Percentiles rank a stretch among this genome's conserved stretches.
These are phyloP conservation scores for Vanessa cardui DNA, from an alignment of 2,888 invertebrate genomes.

Conservation along the genomic window DNA sequence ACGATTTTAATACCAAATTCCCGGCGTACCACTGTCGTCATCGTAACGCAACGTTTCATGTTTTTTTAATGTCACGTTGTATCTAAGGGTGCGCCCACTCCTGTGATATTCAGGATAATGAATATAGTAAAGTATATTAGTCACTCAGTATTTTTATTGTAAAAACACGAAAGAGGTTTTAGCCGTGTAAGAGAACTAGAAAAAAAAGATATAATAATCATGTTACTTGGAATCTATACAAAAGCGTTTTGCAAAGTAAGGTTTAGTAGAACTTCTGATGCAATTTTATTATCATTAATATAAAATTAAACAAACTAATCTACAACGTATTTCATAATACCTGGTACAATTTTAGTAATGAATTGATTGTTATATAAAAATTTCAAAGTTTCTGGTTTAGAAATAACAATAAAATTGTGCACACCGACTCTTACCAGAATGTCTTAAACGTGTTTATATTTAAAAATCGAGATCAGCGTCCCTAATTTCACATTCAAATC, in stretches of 20 bases:
- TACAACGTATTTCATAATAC: no score
- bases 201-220: no score
- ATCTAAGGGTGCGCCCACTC: slow-evolving; percentile 42
- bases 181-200: no score
- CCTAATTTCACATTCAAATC: slow-evolving; percentile 74
- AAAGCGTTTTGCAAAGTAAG: no score
- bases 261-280: no score
- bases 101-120: slow-evolving; percentile 23
- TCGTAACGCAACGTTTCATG: slow-evolving; percentile 54
- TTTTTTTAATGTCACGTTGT: slow-evolving; percentile 50
- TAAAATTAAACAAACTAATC: no score
- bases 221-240: no score
- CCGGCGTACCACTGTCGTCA: slow-evolving; percentile 50
- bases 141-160: no score
- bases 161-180: no score
- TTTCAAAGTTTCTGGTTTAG: slow-evolving; percentile 3
- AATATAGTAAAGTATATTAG: no score
- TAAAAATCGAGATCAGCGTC: slow-evolving; percentile 67
- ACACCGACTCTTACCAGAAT: slow-evolving; percentile 27
- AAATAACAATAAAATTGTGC: slow-evolving; percentile 20
- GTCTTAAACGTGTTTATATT: slow-evolving; percentile 61
- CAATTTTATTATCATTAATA: no score
- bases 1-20: slow-evolving; percentile 66
- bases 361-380: neutral
- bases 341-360: no score